phyloP scores from a whole-genome alignment of 2,797 vertebrate genomes.

The Molossus alvarezi region DNA sequence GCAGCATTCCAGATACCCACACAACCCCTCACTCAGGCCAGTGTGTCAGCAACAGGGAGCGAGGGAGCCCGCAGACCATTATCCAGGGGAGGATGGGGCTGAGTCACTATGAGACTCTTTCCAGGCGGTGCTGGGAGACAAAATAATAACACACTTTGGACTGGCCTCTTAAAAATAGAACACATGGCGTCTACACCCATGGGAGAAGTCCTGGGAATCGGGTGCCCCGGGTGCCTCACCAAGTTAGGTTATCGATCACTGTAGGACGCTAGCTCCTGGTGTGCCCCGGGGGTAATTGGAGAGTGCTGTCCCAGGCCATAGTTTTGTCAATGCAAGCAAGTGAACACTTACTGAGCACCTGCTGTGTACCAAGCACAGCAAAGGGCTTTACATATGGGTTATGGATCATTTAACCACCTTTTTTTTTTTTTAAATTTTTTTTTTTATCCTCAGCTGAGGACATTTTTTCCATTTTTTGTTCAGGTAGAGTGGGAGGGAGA shows the following conservation, averaged over 20 bases:
- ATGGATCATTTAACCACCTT: neutral
- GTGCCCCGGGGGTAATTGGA: neutral
- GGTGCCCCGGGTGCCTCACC: neutral
- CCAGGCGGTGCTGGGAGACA: slow-evolving; percentile 56
- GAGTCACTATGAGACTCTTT: slow-evolving; percentile 70
- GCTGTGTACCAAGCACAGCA: neutral
- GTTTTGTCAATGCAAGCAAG: neutral
- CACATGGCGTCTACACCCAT: neutral
- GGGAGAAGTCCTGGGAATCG: neutral
- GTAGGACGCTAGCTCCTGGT: neutral
- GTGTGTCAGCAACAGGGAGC: neutral
- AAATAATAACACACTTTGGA: slow-evolving; percentile 55
- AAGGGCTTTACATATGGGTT: neutral
- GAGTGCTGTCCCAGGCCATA: neutral
- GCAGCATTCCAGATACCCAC: neutral
- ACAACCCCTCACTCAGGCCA: neutral
- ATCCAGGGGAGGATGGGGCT: slow-evolving; percentile 18
- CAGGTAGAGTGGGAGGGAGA: too few relatives aligned
- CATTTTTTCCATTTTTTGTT: too few relatives aligned
- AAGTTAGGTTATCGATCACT: neutral
- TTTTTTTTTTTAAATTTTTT: too few relatives aligned
- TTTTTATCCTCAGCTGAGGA: too few relatives aligned
- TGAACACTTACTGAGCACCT: neutral
- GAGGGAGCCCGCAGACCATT: neutral
- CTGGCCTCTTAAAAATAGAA: slow-evolving; percentile 74